A percentile compares a stretch with the other conserved stretches of the same genome.
These are phyloP conservation scores for Sphinx pinastri DNA, from an alignment of 2,888 invertebrate species.

Conservation along the genomic window DNA sequence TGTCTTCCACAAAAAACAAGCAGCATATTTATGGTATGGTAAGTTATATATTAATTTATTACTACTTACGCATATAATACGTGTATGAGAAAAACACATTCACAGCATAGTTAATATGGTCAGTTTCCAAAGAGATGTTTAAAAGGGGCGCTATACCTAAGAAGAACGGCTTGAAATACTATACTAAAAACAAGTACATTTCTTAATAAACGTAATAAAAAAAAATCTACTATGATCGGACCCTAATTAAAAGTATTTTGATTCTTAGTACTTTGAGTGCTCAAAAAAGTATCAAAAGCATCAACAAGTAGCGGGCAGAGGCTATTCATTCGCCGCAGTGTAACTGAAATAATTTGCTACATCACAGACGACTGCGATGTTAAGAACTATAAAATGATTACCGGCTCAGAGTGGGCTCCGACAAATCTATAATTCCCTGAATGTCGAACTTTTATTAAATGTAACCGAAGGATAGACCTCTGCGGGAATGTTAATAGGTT, in stretches of 20 bases:
- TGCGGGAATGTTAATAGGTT: constrained; percentile 18
- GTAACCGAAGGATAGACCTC: constrained; percentile 20
- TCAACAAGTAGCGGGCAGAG: constrained; percentile 12
- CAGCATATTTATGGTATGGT: not conserved
- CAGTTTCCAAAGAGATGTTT: too few relatives aligned
- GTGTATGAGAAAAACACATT: too few relatives aligned
- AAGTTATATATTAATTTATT: too few relatives aligned
- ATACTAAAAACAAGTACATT: too few relatives aligned
- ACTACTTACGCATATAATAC: too few relatives aligned
- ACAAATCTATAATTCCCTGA: constrained; percentile 46
- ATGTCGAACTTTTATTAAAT: constrained; percentile 30
- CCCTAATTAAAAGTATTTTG: not conserved
- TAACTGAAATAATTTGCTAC: constrained; percentile 47
- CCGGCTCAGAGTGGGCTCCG: constrained; percentile 45
- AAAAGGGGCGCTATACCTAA: too few relatives aligned
- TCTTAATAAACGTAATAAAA: too few relatives aligned
- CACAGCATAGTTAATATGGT: too few relatives aligned
- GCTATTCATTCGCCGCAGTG: constrained; percentile 43
- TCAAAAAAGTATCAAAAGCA: constrained; percentile 7
- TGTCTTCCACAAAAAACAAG: not conserved
- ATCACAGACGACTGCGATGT: constrained; percentile 27
- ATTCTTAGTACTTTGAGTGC: not conserved
- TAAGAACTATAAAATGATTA: constrained; percentile 49
- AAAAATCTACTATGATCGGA: too few relatives aligned
- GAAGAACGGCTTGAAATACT: too few relatives aligned